A percentile compares a stretch with the other conserved stretches of the same genome.
Conservation (phyloP, 2,113 vertebrate species). For the Ochotona princeps region DNA sequence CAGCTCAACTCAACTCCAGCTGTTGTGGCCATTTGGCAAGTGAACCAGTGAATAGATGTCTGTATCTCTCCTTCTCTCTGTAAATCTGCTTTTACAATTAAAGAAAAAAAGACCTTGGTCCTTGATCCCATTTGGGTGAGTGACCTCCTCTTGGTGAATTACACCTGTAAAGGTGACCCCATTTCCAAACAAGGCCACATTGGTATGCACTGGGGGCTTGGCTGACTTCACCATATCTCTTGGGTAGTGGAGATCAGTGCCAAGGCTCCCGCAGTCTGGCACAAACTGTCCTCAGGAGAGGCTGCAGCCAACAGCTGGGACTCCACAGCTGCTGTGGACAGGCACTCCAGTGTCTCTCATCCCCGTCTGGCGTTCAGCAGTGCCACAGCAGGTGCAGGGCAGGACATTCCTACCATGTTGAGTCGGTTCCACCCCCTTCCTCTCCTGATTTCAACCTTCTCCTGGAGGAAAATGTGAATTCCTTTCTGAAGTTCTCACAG, state of each 20-base stretch:
- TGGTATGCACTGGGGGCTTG: neutral
- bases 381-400: neutral
- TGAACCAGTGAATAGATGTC: no score
- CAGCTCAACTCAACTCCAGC: no score
- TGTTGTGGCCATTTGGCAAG: no score
- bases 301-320: neutral
- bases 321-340: fast-evolving
- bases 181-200: neutral
- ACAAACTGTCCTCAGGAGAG: neutral
- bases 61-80: no score
- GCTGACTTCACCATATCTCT: neutral
- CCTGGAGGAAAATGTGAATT: neutral
- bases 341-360: neutral
- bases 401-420: neutral
- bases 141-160: neutral
- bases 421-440: neutral
- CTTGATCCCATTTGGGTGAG: neutral
- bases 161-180: neutral
- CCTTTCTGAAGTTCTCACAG: neutral
- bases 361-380: neutral
- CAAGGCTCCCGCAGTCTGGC: neutral
- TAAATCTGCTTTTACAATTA: no score
- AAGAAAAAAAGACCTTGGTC: no score
- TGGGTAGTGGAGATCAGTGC: neutral
- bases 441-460: neutral